Base-by-base conservation (phyloP, 2,113 vertebrate species). In the Triplophysa dalaica region DNA sequence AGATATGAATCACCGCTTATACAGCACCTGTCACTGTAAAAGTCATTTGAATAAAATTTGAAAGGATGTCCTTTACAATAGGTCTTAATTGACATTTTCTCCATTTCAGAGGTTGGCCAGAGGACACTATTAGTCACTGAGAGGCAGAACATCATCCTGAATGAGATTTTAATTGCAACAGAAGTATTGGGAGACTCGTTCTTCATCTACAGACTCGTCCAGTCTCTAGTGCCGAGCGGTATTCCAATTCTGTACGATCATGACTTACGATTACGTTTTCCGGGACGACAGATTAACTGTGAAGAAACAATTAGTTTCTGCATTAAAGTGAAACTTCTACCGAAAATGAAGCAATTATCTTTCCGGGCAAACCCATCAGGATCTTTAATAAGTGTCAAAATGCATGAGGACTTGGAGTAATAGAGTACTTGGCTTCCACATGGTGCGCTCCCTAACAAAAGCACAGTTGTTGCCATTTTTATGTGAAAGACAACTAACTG, bases 301-400 rank as follows among this genome's bases (percentile, higher is more conserved):
- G 84, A 83, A 80, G 78, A 85, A 85, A 83, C 78, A 83, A 83
- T 85, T 85, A 64, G 78, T 85, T 85, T 81, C 84, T 78, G 73
- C 70, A 85, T 83, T 83, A 85, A 80, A 81, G 74, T 61, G 80
- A 66, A 78, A 82, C 45, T 48, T 65, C 81, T 33, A 4, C 70
- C 58, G 61, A 77, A 77, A 77, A 63, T 75, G 58, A 81, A 85
- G 78, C 72, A 69, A 82, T 81, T 83, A 77, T 75, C 67, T 45
- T 63, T 16, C 8, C 54, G 6, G 8, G 65, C 45, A n/a, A 83
- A 75, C n/a, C 50, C 74, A 85, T 83, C 82, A 82, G 64, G 62
- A 24, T 48, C 68, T 70, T 81, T 83, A 83, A 75, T 81, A 52
- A 81, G 68, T 77, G 69, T 33, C 72, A 74, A 82, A 72, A 45